Conservation (phyloP, 2,113 vertebrate genomes). For the Leptocoma aspasia region DNA sequence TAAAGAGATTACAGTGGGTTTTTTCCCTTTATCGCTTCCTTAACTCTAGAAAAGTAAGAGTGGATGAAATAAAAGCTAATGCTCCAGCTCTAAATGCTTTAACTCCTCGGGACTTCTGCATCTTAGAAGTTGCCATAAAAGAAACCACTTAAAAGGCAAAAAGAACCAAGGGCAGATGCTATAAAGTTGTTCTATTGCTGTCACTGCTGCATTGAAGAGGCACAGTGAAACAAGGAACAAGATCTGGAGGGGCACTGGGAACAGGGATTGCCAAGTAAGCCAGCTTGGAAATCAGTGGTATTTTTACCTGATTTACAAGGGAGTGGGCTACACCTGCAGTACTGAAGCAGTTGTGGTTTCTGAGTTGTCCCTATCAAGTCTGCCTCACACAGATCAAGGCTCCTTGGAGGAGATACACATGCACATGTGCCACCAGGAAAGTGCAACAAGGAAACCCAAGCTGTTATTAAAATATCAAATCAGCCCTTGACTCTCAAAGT, state of each 20-base stretch:
- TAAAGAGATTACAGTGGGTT: background rate
- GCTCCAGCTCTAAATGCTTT: background rate
- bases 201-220: background rate
- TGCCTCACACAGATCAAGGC: background rate
- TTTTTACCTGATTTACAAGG: background rate
- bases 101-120: background rate
- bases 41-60: background rate
- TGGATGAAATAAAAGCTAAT: background rate
- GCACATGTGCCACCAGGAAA: background rate
- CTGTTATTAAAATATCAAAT: background rate
- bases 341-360: background rate
- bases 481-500: background rate
- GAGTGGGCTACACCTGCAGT: background rate
- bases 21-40: background rate
- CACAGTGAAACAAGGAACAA: background rate
- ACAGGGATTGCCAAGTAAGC: background rate
- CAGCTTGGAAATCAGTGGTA: background rate
- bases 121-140: background rate
- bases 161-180: background rate
- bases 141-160: background rate
- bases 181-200: background rate
- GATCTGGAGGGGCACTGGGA: background rate
- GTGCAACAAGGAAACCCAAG: background rate
- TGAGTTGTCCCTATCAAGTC: background rate
- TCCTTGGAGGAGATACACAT: background rate